Evolutionary conservation across 2,888 invertebrate species (phyloP).

Genomic region (Leptarthrus brevirostris): DNA sequence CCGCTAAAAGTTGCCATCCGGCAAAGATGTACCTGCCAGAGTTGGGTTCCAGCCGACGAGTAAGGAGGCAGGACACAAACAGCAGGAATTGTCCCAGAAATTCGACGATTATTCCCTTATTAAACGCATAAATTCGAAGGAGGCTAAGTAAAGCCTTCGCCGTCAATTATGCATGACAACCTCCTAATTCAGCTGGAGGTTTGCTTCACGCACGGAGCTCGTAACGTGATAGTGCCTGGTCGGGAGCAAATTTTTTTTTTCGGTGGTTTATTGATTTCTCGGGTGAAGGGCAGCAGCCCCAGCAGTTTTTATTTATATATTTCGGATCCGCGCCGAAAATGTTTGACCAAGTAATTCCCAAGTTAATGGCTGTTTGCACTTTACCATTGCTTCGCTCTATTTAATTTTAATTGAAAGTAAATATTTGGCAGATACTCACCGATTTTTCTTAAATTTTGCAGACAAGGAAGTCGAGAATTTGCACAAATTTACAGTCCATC

Average conservation of each 20-base stretch:
- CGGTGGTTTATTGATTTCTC: slow-evolving; percentile 42
- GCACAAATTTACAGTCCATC: not conserved
- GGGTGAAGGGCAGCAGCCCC: slow-evolving; percentile 36
- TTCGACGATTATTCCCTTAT: slow-evolving; percentile 32
- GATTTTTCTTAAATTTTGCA: not conserved
- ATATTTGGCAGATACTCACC: not conserved
- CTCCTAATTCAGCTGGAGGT: slow-evolving; percentile 35
- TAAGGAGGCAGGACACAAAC: not conserved
- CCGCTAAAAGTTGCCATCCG: not conserved
- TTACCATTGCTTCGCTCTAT: not conserved
- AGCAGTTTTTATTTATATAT: slow-evolving; percentile 24
- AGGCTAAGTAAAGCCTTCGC: not conserved
- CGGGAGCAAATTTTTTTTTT: slow-evolving; percentile 43
- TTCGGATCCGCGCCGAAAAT: slow-evolving; percentile 9
- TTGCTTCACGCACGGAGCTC: slow-evolving; percentile 19
- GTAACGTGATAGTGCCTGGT: not conserved
- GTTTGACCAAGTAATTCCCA: not conserved
- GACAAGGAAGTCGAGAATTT: not conserved
- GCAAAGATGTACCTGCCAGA: not conserved
- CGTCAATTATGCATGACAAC: slow-evolving; percentile 43
- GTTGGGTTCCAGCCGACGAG: not conserved
- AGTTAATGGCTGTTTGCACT: not conserved
- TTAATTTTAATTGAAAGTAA: not conserved
- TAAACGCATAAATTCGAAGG: slow-evolving; percentile 26
- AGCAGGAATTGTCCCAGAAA: not conserved